phyloP scores from a whole-genome alignment of 2,888 invertebrate genomes.

The Lacanobia wlatinum region DNA sequence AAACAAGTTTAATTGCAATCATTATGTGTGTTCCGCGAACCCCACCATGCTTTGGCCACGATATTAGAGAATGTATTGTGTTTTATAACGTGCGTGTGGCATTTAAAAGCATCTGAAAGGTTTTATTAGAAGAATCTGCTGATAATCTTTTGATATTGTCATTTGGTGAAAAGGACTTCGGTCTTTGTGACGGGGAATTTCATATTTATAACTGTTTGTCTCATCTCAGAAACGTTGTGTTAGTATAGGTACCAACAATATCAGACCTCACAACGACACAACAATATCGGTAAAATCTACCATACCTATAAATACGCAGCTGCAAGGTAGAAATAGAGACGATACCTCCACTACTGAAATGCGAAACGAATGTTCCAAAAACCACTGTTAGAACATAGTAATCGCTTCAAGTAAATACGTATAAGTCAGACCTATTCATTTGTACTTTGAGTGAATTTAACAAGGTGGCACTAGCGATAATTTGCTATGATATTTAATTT shows the following conservation, averaged over 20 bases:
- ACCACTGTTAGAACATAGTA: background rate
- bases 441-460: too few relatives aligned
- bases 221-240: background rate
- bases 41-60: background rate
- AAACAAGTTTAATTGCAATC: conserved; percentile 54
- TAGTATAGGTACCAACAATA: background rate
- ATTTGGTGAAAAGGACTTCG: background rate
- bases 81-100: background rate
- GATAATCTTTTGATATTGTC: background rate
- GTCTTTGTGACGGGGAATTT: background rate
- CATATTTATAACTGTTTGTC: background rate
- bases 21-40: conserved; percentile 37
- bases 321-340: background rate
- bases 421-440: too few relatives aligned
- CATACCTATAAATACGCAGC: background rate
- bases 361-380: too few relatives aligned
- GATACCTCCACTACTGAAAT: too few relatives aligned
- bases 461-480: too few relatives aligned
- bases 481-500: too few relatives aligned
- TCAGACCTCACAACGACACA: too few relatives aligned
- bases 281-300: background rate
- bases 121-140: conserved; percentile 2
- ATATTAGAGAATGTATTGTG: background rate
- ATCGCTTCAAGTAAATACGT: background rate
- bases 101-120: background rate